These are phyloP conservation scores for Pherbina coryleti DNA, from an alignment of 2,888 invertebrate species.

Conservation along the genomic window DNA sequence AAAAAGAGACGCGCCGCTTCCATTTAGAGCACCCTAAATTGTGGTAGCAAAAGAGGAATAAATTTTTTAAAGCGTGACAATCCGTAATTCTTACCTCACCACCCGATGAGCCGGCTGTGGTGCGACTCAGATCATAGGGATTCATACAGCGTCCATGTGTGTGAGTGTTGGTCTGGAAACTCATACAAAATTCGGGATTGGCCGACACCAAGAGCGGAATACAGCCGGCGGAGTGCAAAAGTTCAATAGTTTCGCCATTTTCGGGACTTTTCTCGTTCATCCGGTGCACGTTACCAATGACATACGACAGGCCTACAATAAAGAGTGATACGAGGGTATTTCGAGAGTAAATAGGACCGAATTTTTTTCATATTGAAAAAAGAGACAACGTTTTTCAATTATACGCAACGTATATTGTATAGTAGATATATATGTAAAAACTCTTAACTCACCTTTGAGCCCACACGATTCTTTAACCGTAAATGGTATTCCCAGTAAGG, in stretches of 20 bases:
- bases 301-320: constrained; percentile 76
- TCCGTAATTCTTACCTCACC: constrained; percentile 72
- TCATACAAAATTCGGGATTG: constrained; percentile 89
- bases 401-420: no score
- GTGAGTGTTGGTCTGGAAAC: constrained; percentile 87
- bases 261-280: constrained; percentile 71
- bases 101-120: constrained; percentile 91
- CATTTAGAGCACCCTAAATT: constrained; percentile 76
- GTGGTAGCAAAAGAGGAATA: constrained; percentile 54
- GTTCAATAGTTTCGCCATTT: constrained; percentile 79
- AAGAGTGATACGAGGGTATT: not conserved
- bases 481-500: constrained; percentile 85
- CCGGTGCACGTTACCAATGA: constrained; percentile 76
- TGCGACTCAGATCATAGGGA: constrained; percentile 82
- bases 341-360: no score
- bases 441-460: constrained; percentile 73
- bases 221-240: constrained; percentile 80
- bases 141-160: constrained; percentile 85
- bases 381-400: no score
- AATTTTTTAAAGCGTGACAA: constrained; percentile 63
- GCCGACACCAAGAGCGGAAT: constrained; percentile 87
- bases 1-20: constrained; percentile 80
- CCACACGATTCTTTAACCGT: constrained; percentile 86
- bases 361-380: no score
- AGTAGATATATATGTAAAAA: not conserved